Evolutionary conservation across 2,113 vertebrate genomes (phyloP).

Genomic region (human (Homo sapiens)): GRCh38 chr15:54173501-54174000

Average conservation of each 20-base stretch:
- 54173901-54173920: background rate
- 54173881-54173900: background rate
- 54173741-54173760: no score
- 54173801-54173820: background rate
- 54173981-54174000: background rate
- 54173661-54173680: background rate
- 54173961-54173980: background rate
- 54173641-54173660: background rate
- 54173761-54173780: no score
- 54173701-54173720: background rate
- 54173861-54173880: background rate
- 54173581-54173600: background rate
- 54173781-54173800: no score
- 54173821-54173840: background rate
- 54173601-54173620: background rate
- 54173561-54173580: background rate
- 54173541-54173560: slow-evolving; percentile 16
- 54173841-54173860: background rate
- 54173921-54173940: background rate
- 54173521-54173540: slow-evolving; percentile 11
- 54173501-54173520: background rate
- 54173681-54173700: background rate
- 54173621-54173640: background rate
- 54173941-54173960: background rate
- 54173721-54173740: no score